These are phyloP conservation scores for Cremastobaeus sp. DNA, from an alignment of 2,888 invertebrate species.

Conservation along the genomic window DNA sequence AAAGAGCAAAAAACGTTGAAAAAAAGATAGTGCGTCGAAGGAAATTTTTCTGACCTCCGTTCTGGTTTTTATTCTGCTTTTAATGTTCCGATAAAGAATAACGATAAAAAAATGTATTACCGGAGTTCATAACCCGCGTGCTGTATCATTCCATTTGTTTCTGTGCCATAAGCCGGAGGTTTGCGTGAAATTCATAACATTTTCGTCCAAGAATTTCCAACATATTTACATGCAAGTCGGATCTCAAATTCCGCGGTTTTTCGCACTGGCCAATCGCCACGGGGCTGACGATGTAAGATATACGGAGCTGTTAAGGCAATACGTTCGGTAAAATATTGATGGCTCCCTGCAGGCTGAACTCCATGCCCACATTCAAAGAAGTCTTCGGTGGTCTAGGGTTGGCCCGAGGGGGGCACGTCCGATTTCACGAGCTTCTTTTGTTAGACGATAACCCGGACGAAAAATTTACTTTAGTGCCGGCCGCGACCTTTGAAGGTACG, in stretches of 20 bases:
- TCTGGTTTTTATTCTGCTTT: slow-evolving; percentile 11
- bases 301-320: slow-evolving; percentile 67
- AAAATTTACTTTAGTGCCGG: slow-evolving; percentile 44
- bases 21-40: neutral
- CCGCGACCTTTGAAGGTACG: slow-evolving; percentile 34
- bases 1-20: neutral
- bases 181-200: slow-evolving; percentile 57
- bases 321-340: slow-evolving; percentile 73
- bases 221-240: slow-evolving; percentile 58
- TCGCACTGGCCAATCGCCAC: slow-evolving; percentile 58
- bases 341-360: slow-evolving; percentile 67
- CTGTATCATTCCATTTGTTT: slow-evolving; percentile 55
- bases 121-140: slow-evolving; percentile 35
- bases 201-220: slow-evolving; percentile 60
- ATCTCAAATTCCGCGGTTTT: slow-evolving; percentile 61
- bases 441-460: slow-evolving; percentile 48
- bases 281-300: slow-evolving; percentile 61
- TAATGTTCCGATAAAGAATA: slow-evolving; percentile 43
- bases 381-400: slow-evolving; percentile 51
- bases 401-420: slow-evolving; percentile 50
- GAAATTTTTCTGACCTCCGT: neutral
- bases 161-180: slow-evolving; percentile 47
- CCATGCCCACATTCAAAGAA: slow-evolving; percentile 60
- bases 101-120: slow-evolving; percentile 51
- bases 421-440: slow-evolving; percentile 57